Base-by-base conservation (phyloP, 2,797 vertebrate genomes). In the Semaprochilodus insignis region DNA sequence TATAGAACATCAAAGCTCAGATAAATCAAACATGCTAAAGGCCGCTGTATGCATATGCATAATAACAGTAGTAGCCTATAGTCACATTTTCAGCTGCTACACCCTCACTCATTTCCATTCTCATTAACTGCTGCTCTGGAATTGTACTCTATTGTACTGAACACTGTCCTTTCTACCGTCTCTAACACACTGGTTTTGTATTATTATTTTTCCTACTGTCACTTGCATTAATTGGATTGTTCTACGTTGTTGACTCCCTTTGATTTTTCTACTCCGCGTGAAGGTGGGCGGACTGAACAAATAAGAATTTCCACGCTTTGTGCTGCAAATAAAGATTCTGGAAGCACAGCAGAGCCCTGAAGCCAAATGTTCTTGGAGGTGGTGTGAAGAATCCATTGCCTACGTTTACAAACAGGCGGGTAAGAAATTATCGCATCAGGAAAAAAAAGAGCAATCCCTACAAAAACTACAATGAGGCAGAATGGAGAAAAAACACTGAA, bases 81-180 rank as follows among this genome's bases (percentile, higher is more conserved):
- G n/a, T 71, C 67, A 77, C 48, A 66, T 17, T 52, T 25, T 14
- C 31, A 40, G 34, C 74, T 63, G 69, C 60, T 79, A 62, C 6
- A 15, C 51, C 63, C 6, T 60, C 71, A 71, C 13, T 67, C 25
- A 31, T 34, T 66, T 70, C 55, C 63, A 62, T 40, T 72, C 40
- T 27, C 80, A 52, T 34, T 55, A 70, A 25, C 57, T 57, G 55
- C 76, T 78, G 67, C 55, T 75, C 27, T 69, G 63, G 16, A 52
- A 71, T 52, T 81, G 31, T 40, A 34, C 25, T 67, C 3, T 25
- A 27, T 27, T 17, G 10, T 27, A 23, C 23, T 48, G 44, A 52
- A 59, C 4, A 11, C 14, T 74, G 70, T 31, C 25, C 13, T 7
- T 5, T 70, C 19, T 34, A 60, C 6, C 54, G 44, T 63, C 51